These are phyloP conservation scores for Podilymbus podiceps DNA, from an alignment of 2,113 vertebrate genomes.

Conservation along the genomic window DNA sequence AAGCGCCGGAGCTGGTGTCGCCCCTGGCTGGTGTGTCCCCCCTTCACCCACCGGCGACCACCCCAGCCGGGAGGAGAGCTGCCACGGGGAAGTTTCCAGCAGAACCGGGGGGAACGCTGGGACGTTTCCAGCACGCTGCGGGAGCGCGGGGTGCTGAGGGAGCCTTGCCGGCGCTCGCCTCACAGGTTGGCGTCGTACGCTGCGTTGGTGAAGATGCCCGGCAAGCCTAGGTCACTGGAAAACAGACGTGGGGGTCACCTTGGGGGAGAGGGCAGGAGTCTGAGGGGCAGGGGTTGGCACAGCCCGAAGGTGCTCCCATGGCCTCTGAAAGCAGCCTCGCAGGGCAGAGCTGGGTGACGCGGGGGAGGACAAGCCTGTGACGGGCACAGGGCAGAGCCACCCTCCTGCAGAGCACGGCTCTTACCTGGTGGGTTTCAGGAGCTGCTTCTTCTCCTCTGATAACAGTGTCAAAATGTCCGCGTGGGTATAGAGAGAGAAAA, in stretches of 20 bases:
- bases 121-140: fast-evolving
- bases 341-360: fast-evolving
- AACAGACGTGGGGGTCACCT: background rate
- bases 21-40: too few species aligned
- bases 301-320: background rate
- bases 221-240: constrained; percentile 29
- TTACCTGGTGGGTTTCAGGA: constrained; percentile 55
- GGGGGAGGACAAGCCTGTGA: background rate
- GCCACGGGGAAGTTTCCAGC: background rate
- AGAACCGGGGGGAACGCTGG: too few species aligned
- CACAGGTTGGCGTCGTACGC: constrained; percentile 19
- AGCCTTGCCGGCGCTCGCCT: fast-evolving
- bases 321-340: background rate
- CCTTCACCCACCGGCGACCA: background rate
- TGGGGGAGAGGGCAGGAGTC: too few species aligned
- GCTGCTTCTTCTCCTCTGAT: constrained; percentile 54
- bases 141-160: fast-evolving
- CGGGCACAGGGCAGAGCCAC: background rate
- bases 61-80: background rate
- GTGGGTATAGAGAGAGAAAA: background rate
- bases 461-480: background rate
- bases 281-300: background rate
- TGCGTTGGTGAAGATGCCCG: constrained; percentile 9
- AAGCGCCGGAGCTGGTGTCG: too few species aligned
- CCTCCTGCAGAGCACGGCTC: background rate